Conservation (phyloP, 2,113 vertebrate species). For the Epinephelus fuscoguttatus region DNA sequence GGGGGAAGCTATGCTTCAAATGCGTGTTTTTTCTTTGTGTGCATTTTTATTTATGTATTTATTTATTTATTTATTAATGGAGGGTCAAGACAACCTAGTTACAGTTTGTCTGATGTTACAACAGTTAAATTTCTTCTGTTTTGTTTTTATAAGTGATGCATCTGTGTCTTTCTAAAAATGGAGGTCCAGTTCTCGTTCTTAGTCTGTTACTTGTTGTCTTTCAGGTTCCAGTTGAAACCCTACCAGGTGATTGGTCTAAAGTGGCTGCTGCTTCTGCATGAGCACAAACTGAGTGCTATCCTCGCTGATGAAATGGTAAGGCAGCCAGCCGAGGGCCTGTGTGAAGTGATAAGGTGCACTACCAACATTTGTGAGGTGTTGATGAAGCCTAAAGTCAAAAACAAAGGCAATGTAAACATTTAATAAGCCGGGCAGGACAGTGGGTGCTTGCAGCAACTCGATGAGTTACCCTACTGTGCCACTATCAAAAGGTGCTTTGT, state of each 20-base stretch:
- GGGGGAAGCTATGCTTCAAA: too few species aligned
- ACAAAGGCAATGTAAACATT: background rate
- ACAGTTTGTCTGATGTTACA: too few species aligned
- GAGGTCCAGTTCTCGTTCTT: background rate
- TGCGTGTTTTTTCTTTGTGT: too few species aligned
- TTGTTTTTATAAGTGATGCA: background rate
- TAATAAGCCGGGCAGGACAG: background rate
- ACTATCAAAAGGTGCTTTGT: constrained; percentile 1
- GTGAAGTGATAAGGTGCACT: background rate
- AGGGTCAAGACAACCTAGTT: too few species aligned
- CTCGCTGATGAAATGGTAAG: constrained; percentile 99
- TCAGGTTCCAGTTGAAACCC: constrained; percentile 91
- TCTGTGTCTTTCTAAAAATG: background rate
- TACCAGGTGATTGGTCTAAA: constrained; percentile 98
- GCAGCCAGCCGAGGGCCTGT: background rate
- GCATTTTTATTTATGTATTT: too few species aligned
- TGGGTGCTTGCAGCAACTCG: background rate
- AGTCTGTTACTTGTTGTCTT: constrained; percentile 44
- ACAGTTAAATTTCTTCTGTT: background rate
- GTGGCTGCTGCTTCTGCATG: constrained; percentile 94
- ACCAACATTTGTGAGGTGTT: background rate
- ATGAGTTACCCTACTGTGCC: background rate
- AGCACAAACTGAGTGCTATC: constrained; percentile 94
- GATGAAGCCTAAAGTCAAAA: background rate
- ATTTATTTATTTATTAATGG: too few species aligned